Evolutionary conservation across 35 echinoderm and acorn worm genomes (phyloP), one percentile per base, ranked within the genome.

Genomic region (Hemicentrotus pulcherrimus): DNA sequence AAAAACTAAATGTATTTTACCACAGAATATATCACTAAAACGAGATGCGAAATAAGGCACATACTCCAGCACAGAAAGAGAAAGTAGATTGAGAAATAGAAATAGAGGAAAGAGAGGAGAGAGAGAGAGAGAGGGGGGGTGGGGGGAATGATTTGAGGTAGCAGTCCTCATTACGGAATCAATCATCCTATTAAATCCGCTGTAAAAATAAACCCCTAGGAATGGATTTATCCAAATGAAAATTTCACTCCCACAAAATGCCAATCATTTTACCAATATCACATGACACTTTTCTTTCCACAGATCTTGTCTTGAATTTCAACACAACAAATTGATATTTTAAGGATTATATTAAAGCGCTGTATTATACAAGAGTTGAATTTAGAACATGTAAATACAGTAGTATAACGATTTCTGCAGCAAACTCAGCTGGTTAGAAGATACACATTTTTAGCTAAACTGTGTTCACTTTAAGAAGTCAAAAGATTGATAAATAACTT

Each of bases 201-300:
- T 90, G 88, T 90, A 24, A 90, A 90, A 90, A 90, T 47, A 90
- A 33, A 90, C 88, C 88, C 88, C 32, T 90, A 47, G 88, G 32
- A 45, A 45, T 90, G 31, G 31, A 90, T 90, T 90, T 90, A 90
- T 90, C 46, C 65, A n/a, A 22, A 78, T 78, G 65, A n/a, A 78
- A 78, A n/a, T 28, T 78, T 28, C 22, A 78, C 65, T 28, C n/a
- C 65, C 65, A 78, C 65, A 78, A 78, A 41, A 78, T 78, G 65
- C 65, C 65, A 78, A 78, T 78, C 65, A 78, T 78, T 78, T 70
- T 78, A n/a, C 65, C 22, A 5, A 78, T 78, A 78, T 78, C 65
- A 78, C 65, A n/a, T 78, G 22, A 78, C 65, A 78, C 19, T 78
- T 55, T 78, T n/a, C n/a, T n/a, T 2, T 4, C 52, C 2, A 59